phyloP scores from a whole-genome alignment of 2,888 invertebrate species.

The Pheosia tremula region DNA sequence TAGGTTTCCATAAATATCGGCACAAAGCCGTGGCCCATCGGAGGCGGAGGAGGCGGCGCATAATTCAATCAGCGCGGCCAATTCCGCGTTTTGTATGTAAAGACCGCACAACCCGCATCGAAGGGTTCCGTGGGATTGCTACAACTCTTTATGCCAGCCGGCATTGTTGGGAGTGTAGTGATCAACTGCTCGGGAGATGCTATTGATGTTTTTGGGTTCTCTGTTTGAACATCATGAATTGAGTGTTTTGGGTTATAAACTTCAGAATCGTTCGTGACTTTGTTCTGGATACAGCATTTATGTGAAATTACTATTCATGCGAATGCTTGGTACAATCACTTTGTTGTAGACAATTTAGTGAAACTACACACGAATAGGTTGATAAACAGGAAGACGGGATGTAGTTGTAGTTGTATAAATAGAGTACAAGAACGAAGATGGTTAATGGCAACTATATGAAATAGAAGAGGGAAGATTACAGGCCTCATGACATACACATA shows the following conservation, averaged over 20 bases:
- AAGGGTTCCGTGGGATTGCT: conserved; percentile 6
- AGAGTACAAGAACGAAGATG: too few species aligned
- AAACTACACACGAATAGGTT: too few species aligned
- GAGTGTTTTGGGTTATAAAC: too few species aligned
- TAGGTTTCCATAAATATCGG: conserved; percentile 54
- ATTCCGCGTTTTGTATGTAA: conserved; percentile 79
- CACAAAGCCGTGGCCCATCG: conserved; percentile 57
- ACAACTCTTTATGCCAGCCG: conserved; percentile 36
- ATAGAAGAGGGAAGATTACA: too few species aligned
- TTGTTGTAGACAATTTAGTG: too few species aligned
- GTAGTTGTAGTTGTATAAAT: too few species aligned
- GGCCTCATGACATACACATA: too few species aligned
- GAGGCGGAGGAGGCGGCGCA: conserved; percentile 56
- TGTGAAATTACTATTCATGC: too few species aligned
- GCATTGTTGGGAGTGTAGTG: conserved; percentile 37
- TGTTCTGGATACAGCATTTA: neutral
- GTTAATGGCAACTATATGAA: too few species aligned
- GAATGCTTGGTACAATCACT: too few species aligned
- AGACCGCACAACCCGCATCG: conserved; percentile 53
- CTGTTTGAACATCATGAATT: conserved; percentile 10
- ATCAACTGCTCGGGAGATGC: conserved; percentile 27
- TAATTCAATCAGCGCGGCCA: conserved; percentile 77
- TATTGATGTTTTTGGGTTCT: conserved; percentile 23
- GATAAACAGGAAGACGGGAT: too few species aligned
- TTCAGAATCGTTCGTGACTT: too few species aligned